Evolutionary conservation across 2,888 invertebrate genomes (phyloP).

Genomic region (Alviniconcha strummeri): DNA sequence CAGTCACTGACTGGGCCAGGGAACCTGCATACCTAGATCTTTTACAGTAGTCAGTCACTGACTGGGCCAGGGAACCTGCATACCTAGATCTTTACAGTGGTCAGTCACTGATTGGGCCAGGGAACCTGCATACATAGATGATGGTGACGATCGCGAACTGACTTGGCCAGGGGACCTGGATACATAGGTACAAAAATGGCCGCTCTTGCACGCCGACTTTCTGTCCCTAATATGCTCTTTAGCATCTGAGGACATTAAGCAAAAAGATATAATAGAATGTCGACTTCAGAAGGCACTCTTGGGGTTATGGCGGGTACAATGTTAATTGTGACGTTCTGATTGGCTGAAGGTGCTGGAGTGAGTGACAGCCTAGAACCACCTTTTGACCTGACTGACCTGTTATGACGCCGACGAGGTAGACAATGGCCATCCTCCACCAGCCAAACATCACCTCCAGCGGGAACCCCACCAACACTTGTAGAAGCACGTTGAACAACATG

Average conservation of each 20-base stretch:
- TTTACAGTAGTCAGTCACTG: conserved; percentile 62
- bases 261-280: too few species aligned
- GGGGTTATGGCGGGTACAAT: too few species aligned
- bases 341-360: too few species aligned
- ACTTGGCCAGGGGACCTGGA: too few species aligned
- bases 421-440: conserved; percentile 88
- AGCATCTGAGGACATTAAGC: too few species aligned
- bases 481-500: conserved; percentile 89
- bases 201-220: too few species aligned
- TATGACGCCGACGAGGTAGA: conserved; percentile 71
- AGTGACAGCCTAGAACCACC: too few species aligned
- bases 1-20: background rate
- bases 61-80: background rate
- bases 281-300: too few species aligned
- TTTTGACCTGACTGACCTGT: conserved; percentile 53
- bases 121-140: background rate
- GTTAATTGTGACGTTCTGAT: too few species aligned
- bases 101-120: background rate
- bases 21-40: background rate
- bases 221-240: too few species aligned
- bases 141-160: too few species aligned
- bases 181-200: too few species aligned
- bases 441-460: conserved; percentile 96
- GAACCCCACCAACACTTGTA: conserved; percentile 92
- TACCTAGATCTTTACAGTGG: background rate